A percentile compares a stretch with the other conserved stretches of the same genome.
Conservation (phyloP, 2,888 invertebrate species). For the Ophion ventricosus region DNA sequence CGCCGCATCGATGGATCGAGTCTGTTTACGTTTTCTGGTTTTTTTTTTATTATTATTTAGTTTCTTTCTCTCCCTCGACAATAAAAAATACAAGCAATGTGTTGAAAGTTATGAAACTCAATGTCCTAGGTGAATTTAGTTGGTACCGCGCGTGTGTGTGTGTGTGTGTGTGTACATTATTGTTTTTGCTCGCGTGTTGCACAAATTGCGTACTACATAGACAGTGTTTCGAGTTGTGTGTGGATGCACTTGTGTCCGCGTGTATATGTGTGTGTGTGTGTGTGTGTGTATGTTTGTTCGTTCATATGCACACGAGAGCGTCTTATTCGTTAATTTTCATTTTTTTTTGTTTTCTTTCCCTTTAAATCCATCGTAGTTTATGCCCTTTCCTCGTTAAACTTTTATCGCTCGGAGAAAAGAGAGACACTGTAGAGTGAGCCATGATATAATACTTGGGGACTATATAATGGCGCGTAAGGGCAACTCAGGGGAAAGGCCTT, state of each 20-base stretch:
- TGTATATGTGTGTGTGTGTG: slow-evolving; percentile 55
- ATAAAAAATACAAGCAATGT: slow-evolving; percentile 80
- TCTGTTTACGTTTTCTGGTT: neutral
- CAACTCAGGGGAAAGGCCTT: slow-evolving; percentile 75
- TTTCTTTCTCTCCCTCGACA: slow-evolving; percentile 53
- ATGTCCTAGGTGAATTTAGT: slow-evolving; percentile 79
- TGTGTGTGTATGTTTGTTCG: slow-evolving; percentile 45
- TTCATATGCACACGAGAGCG: slow-evolving; percentile 58
- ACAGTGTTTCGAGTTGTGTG: slow-evolving; percentile 71
- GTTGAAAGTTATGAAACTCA: slow-evolving; percentile 81
- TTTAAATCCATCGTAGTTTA: slow-evolving; percentile 16
- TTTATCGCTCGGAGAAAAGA: slow-evolving; percentile 73
- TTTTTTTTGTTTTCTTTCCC: slow-evolving; percentile 34
- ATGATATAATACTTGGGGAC: slow-evolving; percentile 82
- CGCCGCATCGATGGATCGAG: slow-evolving; percentile 69
- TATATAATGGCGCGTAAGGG: slow-evolving; percentile 80
- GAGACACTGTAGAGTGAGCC: slow-evolving; percentile 80
- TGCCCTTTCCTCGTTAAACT: slow-evolving; percentile 60
- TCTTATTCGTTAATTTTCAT: slow-evolving; percentile 57
- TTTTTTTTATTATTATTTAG: slow-evolving; percentile 18
- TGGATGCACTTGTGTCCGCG: slow-evolving; percentile 71
- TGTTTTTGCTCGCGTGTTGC: slow-evolving; percentile 73
- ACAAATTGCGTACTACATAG: slow-evolving; percentile 77
- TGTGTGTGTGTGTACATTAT: slow-evolving; percentile 77
- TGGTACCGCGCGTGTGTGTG: slow-evolving; percentile 69